Base-by-base conservation (phyloP, 2,797 vertebrate species). In the Epinephelus malabaricus region DNA sequence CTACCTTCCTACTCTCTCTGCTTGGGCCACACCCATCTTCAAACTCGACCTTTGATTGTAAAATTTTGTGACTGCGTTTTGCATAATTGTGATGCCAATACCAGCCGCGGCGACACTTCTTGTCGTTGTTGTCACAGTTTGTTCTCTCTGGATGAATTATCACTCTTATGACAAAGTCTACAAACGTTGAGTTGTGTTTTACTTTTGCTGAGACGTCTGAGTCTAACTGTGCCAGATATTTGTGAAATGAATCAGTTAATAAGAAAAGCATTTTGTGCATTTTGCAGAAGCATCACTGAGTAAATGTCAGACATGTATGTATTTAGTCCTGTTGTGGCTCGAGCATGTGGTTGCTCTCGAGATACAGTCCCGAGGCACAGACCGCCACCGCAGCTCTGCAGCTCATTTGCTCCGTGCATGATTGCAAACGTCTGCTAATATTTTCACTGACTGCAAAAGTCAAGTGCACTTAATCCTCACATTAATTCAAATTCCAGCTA, bases 401-500 rank as follows among this genome's bases (percentile, higher is more conserved):
- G 46, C 69, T 55, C 63, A 18, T 51, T 59, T 70, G 70, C 46
- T 63, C 58, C 15, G 3, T 47, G 61, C 73, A 38, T 23, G 49
- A 61, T 74, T 61, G 51, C 55, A 76, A 69, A 67, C 38, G 15
- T 49, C 78, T 61, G 56, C 82, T 79, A 73, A 83, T 82, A 76
- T 71, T 82, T 78, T 63, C 73, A 46, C 60, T 38, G 17, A 13
- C 59, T 55, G 47, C 71, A 66, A 49, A 82, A 65, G 73, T 85
- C 56, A 27, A 81, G 63, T 65, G 62, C 23, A 59, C 80, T 73
- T 73, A 65, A 75, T 81, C 64, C 17, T 62, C 62, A 15, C 67
- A 76, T 86, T 64, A 47, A 85, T 83, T 81, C 78, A 78, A 21
- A 83, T 79, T 56, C 50, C 21, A 71, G 77, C 38, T 53, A 8